Evolutionary conservation across 2,888 invertebrate genomes (phyloP).

Genomic region (Chalcis sispes): DNA sequence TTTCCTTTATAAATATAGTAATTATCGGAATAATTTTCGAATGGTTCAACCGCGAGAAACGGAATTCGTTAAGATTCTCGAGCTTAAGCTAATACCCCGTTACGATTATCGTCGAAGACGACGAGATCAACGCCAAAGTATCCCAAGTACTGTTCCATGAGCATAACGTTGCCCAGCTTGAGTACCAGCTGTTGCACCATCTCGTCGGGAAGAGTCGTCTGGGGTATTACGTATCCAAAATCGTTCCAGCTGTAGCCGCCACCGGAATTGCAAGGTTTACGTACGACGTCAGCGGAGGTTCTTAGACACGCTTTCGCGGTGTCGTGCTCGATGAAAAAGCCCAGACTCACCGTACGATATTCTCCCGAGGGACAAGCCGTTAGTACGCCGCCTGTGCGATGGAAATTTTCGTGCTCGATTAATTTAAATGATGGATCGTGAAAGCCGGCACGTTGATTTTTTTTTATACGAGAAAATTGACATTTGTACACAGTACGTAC

Average conservation of each 20-base stretch:
- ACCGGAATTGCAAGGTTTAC: constrained; percentile 27
- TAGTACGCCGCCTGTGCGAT: constrained; percentile 49
- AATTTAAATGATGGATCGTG: not conserved
- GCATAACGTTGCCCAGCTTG: constrained; percentile 52
- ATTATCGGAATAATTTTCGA: no score
- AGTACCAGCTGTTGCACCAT: constrained; percentile 52
- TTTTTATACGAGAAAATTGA: no score
- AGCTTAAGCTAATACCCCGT: constrained; percentile 1
- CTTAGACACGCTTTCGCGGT: constrained; percentile 57
- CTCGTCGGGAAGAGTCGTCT: constrained; percentile 53
- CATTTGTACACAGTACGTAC: no score
- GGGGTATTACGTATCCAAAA: constrained; percentile 61
- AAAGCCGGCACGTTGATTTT: no score
- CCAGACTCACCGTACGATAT: constrained; percentile 59
- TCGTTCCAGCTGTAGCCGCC: constrained; percentile 53
- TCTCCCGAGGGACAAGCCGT: constrained; percentile 56
- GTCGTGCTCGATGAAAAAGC: constrained; percentile 62
- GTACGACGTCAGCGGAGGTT: constrained; percentile 60
- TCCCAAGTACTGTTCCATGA: constrained; percentile 59
- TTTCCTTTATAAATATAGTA: no score
- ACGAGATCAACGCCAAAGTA: constrained; percentile 61
- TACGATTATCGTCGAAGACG: constrained; percentile 53
- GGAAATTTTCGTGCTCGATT: no score
- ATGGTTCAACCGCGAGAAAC: no score
- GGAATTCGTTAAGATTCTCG: no score